Evolutionary conservation across 2,888 invertebrate genomes (phyloP), one percentile per base, ranked within the genome.

Genomic region (Anthophora plumipes): DNA sequence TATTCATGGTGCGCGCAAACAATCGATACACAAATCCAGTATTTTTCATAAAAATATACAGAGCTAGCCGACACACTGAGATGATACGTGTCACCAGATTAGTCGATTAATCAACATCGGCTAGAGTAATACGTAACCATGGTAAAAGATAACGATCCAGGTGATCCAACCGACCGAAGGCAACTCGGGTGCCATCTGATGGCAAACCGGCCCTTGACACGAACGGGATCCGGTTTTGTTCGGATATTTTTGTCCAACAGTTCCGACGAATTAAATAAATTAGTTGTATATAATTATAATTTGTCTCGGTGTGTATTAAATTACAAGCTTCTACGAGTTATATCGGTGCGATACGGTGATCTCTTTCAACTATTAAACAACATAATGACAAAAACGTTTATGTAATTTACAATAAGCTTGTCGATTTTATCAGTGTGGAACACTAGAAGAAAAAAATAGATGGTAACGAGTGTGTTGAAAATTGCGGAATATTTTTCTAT

Each of bases 21-120:
- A 68, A 75, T 77, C 75, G 61, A 77, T 74, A 74, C 25, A 54
- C 25, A 37, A 14, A 20, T n/a, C 61, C 61, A 55, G 77, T 39
- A 46, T 75, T 61, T 75, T 25, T 9, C 22, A 37, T 68, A 63
- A 67, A 77, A 69, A 46, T 37, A 14, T 31, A 39, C 48, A 14
- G 39, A 39, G 7, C 17, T 9, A 31, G 22, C 14, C n/a, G 25
- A 22, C 50, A 17, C 14, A 31, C 9, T 8, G n/a, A 39, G 48
- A 60, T 66, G 39, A 48, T 66, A 69, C 14, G n/a, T 6, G 22
- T 17, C 22, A 17, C 80, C 67, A 80, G 80, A 72, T 72, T 66
- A 20, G 9, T 11, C 20, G 17, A 55, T 79, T 61, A 79, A 74
- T 60, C n/a, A 7, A 14, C 57, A 46, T 54, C 46, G 17, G 12